Evolutionary conservation across 2,888 invertebrate genomes (phyloP).

Genomic region (Apoda limacodes): DNA sequence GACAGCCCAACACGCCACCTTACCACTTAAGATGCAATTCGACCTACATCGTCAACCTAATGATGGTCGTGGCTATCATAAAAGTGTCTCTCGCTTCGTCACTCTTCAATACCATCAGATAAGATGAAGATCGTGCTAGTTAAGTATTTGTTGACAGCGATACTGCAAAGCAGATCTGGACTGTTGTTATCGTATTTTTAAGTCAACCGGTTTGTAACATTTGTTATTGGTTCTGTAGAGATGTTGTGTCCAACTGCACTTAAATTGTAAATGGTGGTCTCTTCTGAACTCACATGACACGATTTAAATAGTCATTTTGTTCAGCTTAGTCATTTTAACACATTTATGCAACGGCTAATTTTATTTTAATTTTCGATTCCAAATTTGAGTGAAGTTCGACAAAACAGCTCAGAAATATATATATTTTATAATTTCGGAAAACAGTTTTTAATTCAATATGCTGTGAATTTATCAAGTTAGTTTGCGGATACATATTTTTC

Average conservation of each 20-base stretch:
- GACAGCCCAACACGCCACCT: conserved; percentile 62
- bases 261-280: conserved; percentile 64
- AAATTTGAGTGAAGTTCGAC: conserved; percentile 67
- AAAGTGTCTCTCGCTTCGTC: conserved; percentile 64
- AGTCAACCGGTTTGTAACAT: conserved; percentile 45
- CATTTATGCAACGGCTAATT: conserved; percentile 3
- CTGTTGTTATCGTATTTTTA: conserved; percentile 65
- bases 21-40: conserved; percentile 70
- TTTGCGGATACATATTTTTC: conserved; percentile 6
- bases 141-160: conserved; percentile 63
- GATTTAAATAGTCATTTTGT: too few species aligned
- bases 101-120: conserved; percentile 67
- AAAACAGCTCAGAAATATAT: conserved; percentile 58
- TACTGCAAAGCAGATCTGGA: conserved; percentile 64
- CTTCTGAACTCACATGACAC: too few species aligned
- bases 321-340: too few species aligned
- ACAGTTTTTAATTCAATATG: conserved; percentile 23
- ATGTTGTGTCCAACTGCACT: conserved; percentile 70
- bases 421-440: conserved; percentile 16
- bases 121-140: conserved; percentile 50
- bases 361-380: conserved; percentile 16
- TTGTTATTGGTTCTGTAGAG: conserved; percentile 35
- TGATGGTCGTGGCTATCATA: conserved; percentile 65
- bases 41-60: conserved; percentile 68
- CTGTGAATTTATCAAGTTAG: conserved; percentile 12